Conservation (phyloP, 1,140 invertebrate genomes). For the Drosophila seguyi region DNA sequence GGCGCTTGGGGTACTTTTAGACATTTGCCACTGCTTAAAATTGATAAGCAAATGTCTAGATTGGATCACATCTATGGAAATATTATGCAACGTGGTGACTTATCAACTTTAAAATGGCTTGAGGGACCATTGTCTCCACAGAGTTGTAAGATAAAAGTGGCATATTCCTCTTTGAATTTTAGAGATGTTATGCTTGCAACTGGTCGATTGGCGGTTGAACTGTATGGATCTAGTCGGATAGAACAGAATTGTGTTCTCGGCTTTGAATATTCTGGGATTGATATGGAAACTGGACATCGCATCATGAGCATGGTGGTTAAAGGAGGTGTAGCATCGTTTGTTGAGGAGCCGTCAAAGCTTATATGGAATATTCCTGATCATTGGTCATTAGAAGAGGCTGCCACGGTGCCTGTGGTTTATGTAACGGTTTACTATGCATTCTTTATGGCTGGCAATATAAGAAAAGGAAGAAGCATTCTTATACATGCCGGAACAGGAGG, state of each 20-base stretch:
- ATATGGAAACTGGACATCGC: conserved; percentile 87
- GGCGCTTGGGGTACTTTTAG: conserved; percentile 93
- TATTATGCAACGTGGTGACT: conserved; percentile 91
- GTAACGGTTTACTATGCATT: conserved; percentile 94
- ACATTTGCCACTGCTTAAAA: conserved; percentile 87
- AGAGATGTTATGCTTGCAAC: conserved; percentile 92
- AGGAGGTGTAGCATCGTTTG: conserved; percentile 87
- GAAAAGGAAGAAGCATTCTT: conserved; percentile 90
- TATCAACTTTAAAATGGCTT: conserved; percentile 94
- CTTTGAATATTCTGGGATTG: conserved; percentile 90
- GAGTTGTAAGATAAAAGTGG: conserved; percentile 86
- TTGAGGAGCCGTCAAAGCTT: conserved; percentile 87
- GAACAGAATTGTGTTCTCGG: conserved; percentile 89
- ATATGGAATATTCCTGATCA: conserved; percentile 92
- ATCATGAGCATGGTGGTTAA: conserved; percentile 90
- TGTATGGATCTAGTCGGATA: conserved; percentile 86
- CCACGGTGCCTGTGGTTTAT: conserved; percentile 94
- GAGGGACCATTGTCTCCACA: conserved; percentile 86
- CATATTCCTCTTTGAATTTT: conserved; percentile 91
- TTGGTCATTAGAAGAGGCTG: conserved; percentile 95
- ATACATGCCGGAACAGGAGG: conserved; percentile 96
- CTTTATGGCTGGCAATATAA: conserved; percentile 88
- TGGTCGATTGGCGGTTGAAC: conserved; percentile 89
- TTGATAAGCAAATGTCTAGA: conserved; percentile 72
- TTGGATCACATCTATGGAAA: conserved; percentile 91